Conservation (phyloP, 2,888 invertebrate genomes). For the Xestia xanthographa region DNA sequence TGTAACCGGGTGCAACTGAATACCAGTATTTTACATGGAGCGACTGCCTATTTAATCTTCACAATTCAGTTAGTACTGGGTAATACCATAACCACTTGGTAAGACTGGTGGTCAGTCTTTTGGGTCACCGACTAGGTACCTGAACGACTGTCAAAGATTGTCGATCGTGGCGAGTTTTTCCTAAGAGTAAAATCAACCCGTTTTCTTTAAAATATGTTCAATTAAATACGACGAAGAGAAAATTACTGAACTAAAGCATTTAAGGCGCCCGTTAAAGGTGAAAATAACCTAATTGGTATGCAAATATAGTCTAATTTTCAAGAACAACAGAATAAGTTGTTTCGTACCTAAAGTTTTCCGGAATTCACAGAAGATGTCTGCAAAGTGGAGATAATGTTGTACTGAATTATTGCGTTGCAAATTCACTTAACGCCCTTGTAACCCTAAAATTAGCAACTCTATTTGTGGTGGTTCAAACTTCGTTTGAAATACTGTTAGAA, state of each 20-base stretch:
- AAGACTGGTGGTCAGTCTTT: not conserved
- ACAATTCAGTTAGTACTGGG: not conserved
- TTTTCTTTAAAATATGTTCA: not conserved
- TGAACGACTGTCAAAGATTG: not conserved
- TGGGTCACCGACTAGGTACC: not conserved
- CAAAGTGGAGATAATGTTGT: constrained; percentile 30
- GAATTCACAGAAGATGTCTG: constrained; percentile 32
- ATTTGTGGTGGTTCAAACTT: no score
- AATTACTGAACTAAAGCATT: constrained; percentile 12
- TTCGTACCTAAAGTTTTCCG: not conserved
- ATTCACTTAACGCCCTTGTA: constrained; percentile 3
- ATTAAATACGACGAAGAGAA: constrained; percentile 13
- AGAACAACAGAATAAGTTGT: constrained; percentile 18
- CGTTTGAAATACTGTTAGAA: no score
- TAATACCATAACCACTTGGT: not conserved
- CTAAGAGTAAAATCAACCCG: not conserved
- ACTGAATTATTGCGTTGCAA: constrained; percentile 13
- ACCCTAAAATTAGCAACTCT: no score
- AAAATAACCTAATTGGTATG: constrained; percentile 33
- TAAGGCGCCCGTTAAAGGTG: not conserved
- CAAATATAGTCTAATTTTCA: constrained; percentile 43
- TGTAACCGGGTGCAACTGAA: not conserved
- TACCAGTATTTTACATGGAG: not conserved
- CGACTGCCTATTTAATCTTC: not conserved
- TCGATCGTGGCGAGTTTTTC: not conserved